A percentile compares a stretch with the other conserved stretches of the same genome.
phyloP scores from a whole-genome alignment of 2,797 vertebrate genomes.

The Siniperca scherzeri region DNA sequence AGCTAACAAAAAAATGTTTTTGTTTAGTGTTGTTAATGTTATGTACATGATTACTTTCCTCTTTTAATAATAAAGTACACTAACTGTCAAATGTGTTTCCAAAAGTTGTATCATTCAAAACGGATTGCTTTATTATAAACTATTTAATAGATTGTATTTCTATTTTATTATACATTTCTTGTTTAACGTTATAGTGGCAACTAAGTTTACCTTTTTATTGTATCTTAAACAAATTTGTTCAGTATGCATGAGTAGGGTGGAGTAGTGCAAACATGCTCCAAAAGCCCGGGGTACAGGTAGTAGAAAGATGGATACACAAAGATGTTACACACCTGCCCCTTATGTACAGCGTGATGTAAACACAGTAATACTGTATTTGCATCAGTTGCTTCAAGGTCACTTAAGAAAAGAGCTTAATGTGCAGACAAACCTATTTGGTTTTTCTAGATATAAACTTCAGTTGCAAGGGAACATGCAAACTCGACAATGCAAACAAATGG shows the following conservation, averaged over 20 bases:
- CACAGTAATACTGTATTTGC: neutral
- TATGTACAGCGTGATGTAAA: neutral
- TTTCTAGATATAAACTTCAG: neutral
- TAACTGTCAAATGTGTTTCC: constrained; percentile 84
- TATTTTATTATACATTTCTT: too few relatives aligned
- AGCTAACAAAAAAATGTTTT: constrained; percentile 26
- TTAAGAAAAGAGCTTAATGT: neutral
- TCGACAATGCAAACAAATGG: neutral
- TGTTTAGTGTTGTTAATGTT: constrained; percentile 62
- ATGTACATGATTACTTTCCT: constrained; percentile 67
- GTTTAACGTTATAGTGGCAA: neutral
- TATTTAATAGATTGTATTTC: neutral
- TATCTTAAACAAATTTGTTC: accelerated
- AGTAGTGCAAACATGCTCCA: neutral
- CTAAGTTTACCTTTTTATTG: neutral
- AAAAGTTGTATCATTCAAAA: constrained; percentile 83
- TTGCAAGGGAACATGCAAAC: neutral
- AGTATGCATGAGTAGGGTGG: neutral
- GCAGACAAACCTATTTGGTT: neutral
- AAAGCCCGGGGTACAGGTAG: neutral
- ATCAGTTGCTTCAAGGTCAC: neutral
- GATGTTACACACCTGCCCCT: too few relatives aligned
- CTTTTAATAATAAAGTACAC: constrained; percentile 83
- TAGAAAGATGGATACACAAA: neutral
- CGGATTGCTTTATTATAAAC: neutral